Base-by-base conservation (phyloP, 2,888 invertebrate genomes). In the Caradrina kadenii region DNA sequence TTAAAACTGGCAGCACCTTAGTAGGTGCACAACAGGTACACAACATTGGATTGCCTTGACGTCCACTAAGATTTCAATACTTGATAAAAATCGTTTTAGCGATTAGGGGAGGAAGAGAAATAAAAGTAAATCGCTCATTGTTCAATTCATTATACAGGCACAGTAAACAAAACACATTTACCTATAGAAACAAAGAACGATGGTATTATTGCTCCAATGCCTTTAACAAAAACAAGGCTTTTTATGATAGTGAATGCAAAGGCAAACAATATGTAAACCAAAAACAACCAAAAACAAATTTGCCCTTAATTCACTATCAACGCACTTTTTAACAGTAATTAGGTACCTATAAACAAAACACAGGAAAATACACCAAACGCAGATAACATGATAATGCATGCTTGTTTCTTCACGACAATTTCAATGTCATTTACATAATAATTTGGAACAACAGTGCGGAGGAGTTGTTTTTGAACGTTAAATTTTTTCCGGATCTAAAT, bases 351-450 rank as follows among this genome's bases (percentile, higher is more conserved):
- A 81, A 82, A 82, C 72, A 80, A 85, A 85, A 82, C 84, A 82
- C 80, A 70, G 70, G 79, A 75, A 87, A 86, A 86, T 81, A 87
- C 85, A 85, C 81, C 79, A 80, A 79, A 76, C 70, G 60, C 68
- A 79, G 93, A 91, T 92, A 93, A 91, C 83, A 80, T 79, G 79
- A 76, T 82, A 84, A 78, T 65, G 67, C 70, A 76, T 65, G 75
- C 85, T 67, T 87, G 88, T 89, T 87, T 75, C 77, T 69, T 85
- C 80, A 70, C 82, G 83, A 86, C 87, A 91, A 91, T 88, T 87
- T 85, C 86, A 84, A 85, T 83, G 83, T 83, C 80, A 89, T 90
- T 92, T 86, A 87, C 91, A 90, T 90, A 89, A 90, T 86, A 89
- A 87, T 87, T 88, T 83, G 83, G 87, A 89, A 89, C 87, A 90